Evolutionary conservation across 2,888 invertebrate genomes (phyloP).

Genomic region (Harpalus rubripes): DNA sequence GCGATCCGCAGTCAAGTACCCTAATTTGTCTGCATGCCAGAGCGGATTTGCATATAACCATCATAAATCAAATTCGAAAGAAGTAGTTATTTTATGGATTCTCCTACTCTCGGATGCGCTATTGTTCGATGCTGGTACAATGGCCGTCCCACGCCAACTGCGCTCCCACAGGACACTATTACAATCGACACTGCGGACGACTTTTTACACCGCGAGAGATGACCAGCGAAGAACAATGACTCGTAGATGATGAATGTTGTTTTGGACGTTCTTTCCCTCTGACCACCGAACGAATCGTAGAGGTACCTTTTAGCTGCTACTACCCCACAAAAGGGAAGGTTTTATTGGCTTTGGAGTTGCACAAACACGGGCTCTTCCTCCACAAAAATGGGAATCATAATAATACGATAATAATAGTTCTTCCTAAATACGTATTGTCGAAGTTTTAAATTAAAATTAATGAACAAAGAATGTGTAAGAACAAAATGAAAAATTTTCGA

Average conservation of each 20-base stretch:
- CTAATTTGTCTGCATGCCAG: slow-evolving; percentile 67
- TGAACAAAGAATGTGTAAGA: no score
- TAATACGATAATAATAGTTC: no score
- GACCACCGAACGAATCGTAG: background rate
- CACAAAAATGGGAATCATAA: background rate
- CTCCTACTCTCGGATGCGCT: slow-evolving; percentile 9
- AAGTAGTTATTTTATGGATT: slow-evolving; percentile 67
- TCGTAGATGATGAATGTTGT: slow-evolving; percentile 66
- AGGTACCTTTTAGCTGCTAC: slow-evolving; percentile 42
- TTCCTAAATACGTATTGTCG: no score
- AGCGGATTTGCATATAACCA: slow-evolving; percentile 57
- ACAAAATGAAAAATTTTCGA: no score
- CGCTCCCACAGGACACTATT: slow-evolving; percentile 58
- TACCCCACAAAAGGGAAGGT: background rate
- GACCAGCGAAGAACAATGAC: slow-evolving; percentile 65
- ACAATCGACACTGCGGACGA: slow-evolving; percentile 58
- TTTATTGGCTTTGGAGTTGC: background rate
- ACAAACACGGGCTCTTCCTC: background rate
- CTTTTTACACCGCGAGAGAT: slow-evolving; percentile 58
- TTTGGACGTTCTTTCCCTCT: slow-evolving; percentile 52
- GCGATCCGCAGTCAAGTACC: slow-evolving; percentile 50
- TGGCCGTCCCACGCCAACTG: slow-evolving; percentile 37
- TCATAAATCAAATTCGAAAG: slow-evolving; percentile 67
- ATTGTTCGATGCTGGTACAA: slow-evolving; percentile 15
- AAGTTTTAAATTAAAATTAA: no score